phyloP scores from a whole-genome alignment of 2,888 invertebrate genomes.

The Conistra vaccinii region DNA sequence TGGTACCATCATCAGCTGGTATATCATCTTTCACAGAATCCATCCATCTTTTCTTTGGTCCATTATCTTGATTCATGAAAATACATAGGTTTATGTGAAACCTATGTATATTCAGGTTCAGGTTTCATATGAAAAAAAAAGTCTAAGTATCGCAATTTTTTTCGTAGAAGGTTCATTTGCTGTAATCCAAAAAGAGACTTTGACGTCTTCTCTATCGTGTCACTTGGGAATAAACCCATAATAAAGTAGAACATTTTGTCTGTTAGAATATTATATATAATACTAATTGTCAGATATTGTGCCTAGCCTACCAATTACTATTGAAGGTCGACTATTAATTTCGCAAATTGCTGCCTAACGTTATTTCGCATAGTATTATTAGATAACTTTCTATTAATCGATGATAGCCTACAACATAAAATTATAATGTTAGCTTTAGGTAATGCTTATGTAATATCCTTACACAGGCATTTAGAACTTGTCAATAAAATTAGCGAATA shows the following conservation, averaged over 20 bases:
- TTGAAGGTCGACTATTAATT: slow-evolving; percentile 46
- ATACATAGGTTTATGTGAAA: no score
- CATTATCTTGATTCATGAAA: no score
- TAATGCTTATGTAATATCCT: slow-evolving; percentile 26
- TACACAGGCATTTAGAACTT: background rate
- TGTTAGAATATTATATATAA: slow-evolving; percentile 14
- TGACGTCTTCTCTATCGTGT: background rate
- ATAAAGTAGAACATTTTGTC: background rate
- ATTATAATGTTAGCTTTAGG: slow-evolving; percentile 9
- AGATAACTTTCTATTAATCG: slow-evolving; percentile 48
- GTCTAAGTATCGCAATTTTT: no score
- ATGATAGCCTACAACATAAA: slow-evolving; percentile 25
- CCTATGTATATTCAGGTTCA: no score
- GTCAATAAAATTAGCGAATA: background rate
- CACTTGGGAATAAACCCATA: background rate
- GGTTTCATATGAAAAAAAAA: no score
- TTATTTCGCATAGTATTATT: slow-evolving; percentile 34
- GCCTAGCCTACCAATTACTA: slow-evolving; percentile 34
- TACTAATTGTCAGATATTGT: slow-evolving; percentile 13
- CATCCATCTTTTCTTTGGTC: background rate
- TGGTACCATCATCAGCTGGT: no score
- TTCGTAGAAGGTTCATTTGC: no score
- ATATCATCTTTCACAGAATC: background rate
- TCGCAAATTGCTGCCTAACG: slow-evolving; percentile 43
- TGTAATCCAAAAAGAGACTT: no score